A percentile compares a stretch with the other conserved stretches of the same genome.
phyloP scores from a whole-genome alignment of 2,888 invertebrate genomes.

The Abscondita cerata region DNA sequence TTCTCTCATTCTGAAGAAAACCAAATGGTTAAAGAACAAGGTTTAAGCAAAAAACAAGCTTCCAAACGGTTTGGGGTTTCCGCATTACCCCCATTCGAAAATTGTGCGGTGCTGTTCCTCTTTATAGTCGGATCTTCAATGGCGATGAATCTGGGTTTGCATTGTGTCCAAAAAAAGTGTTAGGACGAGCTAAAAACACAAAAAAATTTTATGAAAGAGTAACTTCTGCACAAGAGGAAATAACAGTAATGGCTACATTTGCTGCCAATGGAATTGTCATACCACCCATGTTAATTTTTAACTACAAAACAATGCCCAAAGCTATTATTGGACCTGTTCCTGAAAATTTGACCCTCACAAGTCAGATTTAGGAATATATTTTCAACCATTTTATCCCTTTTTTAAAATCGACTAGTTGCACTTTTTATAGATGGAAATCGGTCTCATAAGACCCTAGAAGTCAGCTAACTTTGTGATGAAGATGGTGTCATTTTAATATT shows the following conservation, averaged over 20 bases:
- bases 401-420: constrained; percentile 37
- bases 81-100: constrained; percentile 9
- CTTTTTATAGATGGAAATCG: constrained; percentile 46
- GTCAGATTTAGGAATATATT: constrained; percentile 27
- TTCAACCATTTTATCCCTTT: constrained; percentile 22
- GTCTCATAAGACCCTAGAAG: constrained; percentile 42
- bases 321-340: constrained; percentile 15
- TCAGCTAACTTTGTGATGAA: constrained; percentile 42
- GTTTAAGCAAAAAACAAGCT: constrained; percentile 3
- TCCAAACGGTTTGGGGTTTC: constrained; percentile 8
- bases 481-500: constrained; percentile 22
- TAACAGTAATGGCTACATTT: constrained; percentile 15
- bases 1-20: not conserved
- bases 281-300: constrained; percentile 15
- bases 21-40: not conserved
- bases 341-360: constrained; percentile 20
- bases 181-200: constrained; percentile 5
- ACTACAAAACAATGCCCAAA: constrained; percentile 13
- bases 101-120: not conserved
- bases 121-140: constrained; percentile 12
- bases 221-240: constrained; percentile 5
- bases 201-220: constrained; percentile 16
- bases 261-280: constrained; percentile 4
- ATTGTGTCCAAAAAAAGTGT: constrained; percentile 12
- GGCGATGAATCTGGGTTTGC: no score